phyloP scores from a whole-genome alignment of 1,140 invertebrate genomes.

The Drosophila nigromelanica region DNA sequence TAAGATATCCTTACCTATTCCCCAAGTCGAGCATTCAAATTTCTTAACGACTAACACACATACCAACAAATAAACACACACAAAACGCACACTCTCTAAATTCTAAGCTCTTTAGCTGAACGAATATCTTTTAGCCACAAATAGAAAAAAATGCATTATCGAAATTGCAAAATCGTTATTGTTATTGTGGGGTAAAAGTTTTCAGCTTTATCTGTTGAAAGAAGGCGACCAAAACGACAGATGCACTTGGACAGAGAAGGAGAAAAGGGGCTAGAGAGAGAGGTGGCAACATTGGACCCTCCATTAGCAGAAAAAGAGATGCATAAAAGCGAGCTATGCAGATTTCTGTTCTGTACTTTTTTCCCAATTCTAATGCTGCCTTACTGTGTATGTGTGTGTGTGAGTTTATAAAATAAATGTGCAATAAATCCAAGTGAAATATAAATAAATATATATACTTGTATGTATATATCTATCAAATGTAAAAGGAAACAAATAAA shows the following conservation, averaged over 20 bases:
- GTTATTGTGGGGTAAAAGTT: conserved; percentile 67
- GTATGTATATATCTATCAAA: not conserved
- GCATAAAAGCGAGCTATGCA: conserved; percentile 58
- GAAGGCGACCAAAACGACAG: conserved; percentile 32
- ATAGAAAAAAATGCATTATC: conserved; percentile 71
- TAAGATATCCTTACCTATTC: not conserved
- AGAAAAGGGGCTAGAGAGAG: not conserved
- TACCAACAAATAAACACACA: conserved; percentile 8
- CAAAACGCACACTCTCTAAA: not conserved
- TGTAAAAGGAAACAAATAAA: conserved; percentile 6
- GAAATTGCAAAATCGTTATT: conserved; percentile 77
- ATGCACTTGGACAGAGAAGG: conserved; percentile 21
- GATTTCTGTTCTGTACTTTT: conserved; percentile 55
- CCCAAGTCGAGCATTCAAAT: conserved; percentile 12
- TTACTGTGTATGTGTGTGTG: conserved; percentile 16
- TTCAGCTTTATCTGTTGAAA: conserved; percentile 57
- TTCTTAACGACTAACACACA: conserved; percentile 7
- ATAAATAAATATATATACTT: conserved; percentile 46
- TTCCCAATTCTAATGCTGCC: conserved; percentile 44
- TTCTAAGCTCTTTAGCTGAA: conserved; percentile 15
- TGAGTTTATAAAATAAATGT: conserved; percentile 62
- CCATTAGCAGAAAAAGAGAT: conserved; percentile 47
- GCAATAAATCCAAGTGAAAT: conserved; percentile 71
- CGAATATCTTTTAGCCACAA: conserved; percentile 27
- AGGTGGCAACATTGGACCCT: conserved; percentile 27